Evolutionary conservation across 2,888 invertebrate species (phyloP).

Genomic region (Tethea ocularis): DNA sequence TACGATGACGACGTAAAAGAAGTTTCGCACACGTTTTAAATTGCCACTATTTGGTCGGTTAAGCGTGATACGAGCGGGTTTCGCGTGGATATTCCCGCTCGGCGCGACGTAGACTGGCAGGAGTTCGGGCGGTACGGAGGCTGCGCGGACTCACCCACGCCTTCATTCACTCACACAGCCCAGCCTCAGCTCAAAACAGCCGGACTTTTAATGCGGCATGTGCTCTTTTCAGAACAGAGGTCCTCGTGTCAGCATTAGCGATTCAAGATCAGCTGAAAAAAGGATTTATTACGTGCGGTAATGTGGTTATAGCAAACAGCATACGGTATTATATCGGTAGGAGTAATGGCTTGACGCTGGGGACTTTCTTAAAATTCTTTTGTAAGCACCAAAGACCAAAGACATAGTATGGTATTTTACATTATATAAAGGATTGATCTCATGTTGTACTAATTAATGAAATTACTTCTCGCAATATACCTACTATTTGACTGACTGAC

Average conservation of each 20-base stretch:
- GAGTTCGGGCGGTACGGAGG: constrained; percentile 68
- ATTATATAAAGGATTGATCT: too few species aligned
- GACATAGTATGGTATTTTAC: too few species aligned
- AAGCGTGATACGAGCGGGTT: constrained; percentile 47
- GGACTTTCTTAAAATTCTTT: background rate
- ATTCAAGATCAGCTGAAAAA: constrained; percentile 54
- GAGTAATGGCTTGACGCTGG: background rate
- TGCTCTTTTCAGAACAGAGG: constrained; percentile 67
- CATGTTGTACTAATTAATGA: too few species aligned
- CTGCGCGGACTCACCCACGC: constrained; percentile 78
- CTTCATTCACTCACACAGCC: constrained; percentile 76
- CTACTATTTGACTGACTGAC: too few species aligned
- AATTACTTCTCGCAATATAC: too few species aligned
- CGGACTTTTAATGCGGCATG: constrained; percentile 78
- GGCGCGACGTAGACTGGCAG: constrained; percentile 74
- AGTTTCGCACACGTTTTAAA: constrained; percentile 53
- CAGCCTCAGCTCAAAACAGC: constrained; percentile 73
- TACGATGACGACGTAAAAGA: constrained; percentile 56
- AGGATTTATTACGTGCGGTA: constrained; percentile 34
- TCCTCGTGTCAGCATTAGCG: constrained; percentile 52
- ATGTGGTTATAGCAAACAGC: constrained; percentile 25
- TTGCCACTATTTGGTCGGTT: constrained; percentile 63
- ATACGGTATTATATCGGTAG: background rate
- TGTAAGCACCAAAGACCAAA: background rate
- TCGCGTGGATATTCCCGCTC: constrained; percentile 65